Evolutionary conservation across 2,113 vertebrate genomes (phyloP), one percentile per base, ranked within the genome.

Genomic region (Hiodon alosoides): DNA sequence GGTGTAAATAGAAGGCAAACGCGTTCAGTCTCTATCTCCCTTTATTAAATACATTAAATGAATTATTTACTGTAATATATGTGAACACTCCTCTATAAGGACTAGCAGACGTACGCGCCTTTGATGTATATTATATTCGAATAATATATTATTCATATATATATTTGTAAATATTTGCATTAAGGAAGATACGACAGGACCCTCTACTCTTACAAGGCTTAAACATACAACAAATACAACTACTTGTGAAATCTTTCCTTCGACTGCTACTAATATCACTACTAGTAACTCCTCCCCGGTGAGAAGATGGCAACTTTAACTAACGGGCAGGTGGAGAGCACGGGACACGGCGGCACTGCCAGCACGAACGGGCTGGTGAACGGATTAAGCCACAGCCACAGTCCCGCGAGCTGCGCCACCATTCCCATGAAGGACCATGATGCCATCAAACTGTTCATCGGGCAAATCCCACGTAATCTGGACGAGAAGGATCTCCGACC

Each of bases 401-500:
- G 94, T 89, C 94, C 95, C 89, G 93, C 91, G 91, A 94, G 95
- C 94, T 93, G 94, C 88, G 94, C 93, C 91, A 98, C 96, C 93
- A 98, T 98, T 90, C 96, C 97, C 90, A 98, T 99, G 96, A 99
- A 99, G 93, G 97, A 99, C 93, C 97, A 99, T 89, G 96, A 99
- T 94, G 97, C 96, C 91, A 98, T 99, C 92, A 99, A 99, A 93
- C 95, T 99, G 87, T 99, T 99, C 93, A 98, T 99, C 89, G 97
- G 97, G 84, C 96, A 99, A 91, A 99, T 99, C 91, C 96, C 97
- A 80, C 96, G 97, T 91, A 99, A 99, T 91, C 96, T 99, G 94
- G 97, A 98, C 88, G 96, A 98, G 92, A 98, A 98, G 89, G 97
- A 99, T 93, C 95, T 98, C 85, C 97, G 98, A 89, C 96, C 97